Conservation (phyloP, 2,888 invertebrate species). For the Temnothorax unifasciatus region DNA sequence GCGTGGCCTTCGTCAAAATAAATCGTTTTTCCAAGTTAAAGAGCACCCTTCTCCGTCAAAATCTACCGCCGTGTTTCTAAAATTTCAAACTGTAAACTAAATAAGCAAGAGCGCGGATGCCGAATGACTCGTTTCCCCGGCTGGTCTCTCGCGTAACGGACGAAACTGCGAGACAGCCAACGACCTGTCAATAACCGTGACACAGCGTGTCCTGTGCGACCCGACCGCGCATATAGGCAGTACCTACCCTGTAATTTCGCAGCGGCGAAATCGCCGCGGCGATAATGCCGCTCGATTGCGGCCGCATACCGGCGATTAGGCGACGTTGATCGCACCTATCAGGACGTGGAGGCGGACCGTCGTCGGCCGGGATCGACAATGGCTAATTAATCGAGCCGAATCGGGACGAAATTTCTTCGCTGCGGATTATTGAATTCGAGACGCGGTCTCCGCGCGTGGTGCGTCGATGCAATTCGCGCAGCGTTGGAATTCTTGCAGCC, state of each 20-base stretch:
- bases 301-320: constrained; percentile 25
- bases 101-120: too few species aligned
- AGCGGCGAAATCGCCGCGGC: constrained; percentile 16
- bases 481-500: constrained; percentile 7
- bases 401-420: background rate
- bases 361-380: background rate
- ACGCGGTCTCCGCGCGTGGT: background rate
- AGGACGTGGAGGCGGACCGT: background rate
- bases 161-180: constrained; percentile 28
- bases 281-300: constrained; percentile 44
- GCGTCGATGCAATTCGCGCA: background rate
- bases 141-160: background rate
- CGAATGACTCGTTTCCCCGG: background rate
- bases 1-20: background rate
- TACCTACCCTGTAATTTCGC: constrained; percentile 14
- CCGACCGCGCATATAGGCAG: background rate
- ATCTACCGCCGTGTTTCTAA: background rate
- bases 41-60: background rate
- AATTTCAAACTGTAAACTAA: background rate
- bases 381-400: constrained; percentile 28
- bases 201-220: background rate
- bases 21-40: background rate
- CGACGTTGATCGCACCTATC: constrained; percentile 22
- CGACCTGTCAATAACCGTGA: constrained; percentile 29
- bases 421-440: background rate